Percentiles rank a stretch among this genome's conserved stretches.
These are phyloP conservation scores for Helobdella robusta DNA, from an alignment of 2,888 invertebrate genomes.

Conservation along the genomic window DNA sequence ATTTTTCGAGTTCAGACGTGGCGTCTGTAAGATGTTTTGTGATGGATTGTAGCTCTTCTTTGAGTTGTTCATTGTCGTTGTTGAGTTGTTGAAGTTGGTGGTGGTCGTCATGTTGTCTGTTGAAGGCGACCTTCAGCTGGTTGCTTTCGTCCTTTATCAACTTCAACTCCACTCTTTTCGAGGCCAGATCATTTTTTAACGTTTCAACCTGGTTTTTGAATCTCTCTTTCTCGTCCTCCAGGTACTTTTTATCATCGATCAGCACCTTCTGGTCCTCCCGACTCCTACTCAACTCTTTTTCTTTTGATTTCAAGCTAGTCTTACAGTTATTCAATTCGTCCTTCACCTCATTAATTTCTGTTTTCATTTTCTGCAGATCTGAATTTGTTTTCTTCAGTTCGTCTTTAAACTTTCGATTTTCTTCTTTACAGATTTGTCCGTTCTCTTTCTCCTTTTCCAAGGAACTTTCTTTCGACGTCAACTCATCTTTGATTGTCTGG, in stretches of 20 bases:
- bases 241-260: conserved; percentile 16
- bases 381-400: background rate
- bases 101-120: background rate
- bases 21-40: conserved; percentile 7
- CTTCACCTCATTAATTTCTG: background rate
- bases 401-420: background rate
- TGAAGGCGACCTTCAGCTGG: conserved; percentile 4
- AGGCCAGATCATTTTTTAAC: conserved; percentile 11
- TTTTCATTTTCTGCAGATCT: conserved; percentile 14
- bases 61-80: conserved; percentile 12
- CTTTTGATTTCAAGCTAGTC: background rate
- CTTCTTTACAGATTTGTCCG: background rate
- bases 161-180: conserved; percentile 24
- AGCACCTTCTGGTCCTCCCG: conserved; percentile 6
- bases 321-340: conserved; percentile 19
- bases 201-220: conserved; percentile 19
- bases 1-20: conserved; percentile 7
- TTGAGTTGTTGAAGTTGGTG: background rate
- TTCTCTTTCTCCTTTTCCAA: background rate
- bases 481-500: background rate
- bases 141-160: conserved; percentile 11
- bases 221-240: conserved; percentile 7
- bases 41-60: conserved; percentile 19
- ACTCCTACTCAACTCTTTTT: background rate
- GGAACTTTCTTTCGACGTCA: background rate